Evolutionary conservation across 2,797 vertebrate genomes (phyloP).

Genomic region (Lutra lutra): DNA sequence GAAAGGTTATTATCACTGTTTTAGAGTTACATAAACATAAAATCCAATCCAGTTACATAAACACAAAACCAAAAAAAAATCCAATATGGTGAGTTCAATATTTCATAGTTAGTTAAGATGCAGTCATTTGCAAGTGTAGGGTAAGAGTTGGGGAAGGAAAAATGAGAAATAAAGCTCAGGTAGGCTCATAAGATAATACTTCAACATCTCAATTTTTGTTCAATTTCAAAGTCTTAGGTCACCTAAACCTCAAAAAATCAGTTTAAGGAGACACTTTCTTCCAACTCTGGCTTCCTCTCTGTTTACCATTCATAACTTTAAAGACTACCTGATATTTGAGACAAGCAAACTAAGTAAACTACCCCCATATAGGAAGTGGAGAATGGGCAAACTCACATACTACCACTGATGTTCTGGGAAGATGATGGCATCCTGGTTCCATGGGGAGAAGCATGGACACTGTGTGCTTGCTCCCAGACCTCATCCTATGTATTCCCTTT

Average conservation of each 20-base stretch:
- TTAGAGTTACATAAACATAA: background rate
- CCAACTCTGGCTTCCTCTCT: background rate
- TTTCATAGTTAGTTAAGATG: background rate
- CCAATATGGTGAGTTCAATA: background rate
- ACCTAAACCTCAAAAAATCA: background rate
- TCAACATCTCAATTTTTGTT: slow-evolving; percentile 15
- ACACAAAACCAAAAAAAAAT: background rate
- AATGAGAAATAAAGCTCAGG: background rate
- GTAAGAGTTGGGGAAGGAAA: background rate
- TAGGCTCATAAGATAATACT: background rate
- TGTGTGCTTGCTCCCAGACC: background rate
- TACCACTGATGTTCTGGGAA: background rate
- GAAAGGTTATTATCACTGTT: background rate
- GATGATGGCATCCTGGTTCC: background rate
- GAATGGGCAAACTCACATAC: background rate
- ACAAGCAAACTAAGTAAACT: background rate
- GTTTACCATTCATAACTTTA: background rate
- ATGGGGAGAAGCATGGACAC: background rate
- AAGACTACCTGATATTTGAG: background rate
- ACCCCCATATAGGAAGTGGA: background rate
- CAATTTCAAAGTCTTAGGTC: background rate
- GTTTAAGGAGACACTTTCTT: background rate
- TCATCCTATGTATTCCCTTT: background rate
- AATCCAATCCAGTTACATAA: background rate
- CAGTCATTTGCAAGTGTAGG: background rate